Percentiles rank a stretch among this genome's conserved stretches.
Conservation (phyloP, 2,888 invertebrate genomes). For the Aplocera efformata region DNA sequence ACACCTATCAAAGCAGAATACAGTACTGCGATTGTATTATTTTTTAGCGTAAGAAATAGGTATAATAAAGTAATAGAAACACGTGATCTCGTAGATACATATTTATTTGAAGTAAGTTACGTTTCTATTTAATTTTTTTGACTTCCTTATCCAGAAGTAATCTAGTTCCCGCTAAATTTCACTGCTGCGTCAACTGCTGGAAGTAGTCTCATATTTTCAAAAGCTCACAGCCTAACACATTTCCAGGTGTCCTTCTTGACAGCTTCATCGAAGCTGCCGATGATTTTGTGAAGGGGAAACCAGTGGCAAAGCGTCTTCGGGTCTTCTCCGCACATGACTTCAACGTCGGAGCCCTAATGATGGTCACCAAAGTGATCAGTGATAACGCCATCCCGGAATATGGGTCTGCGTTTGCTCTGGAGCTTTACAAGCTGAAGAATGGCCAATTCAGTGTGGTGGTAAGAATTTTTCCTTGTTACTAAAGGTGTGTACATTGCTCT, state of each 20-base stretch:
- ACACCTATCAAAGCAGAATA: too few relatives aligned
- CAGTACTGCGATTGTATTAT: too few relatives aligned
- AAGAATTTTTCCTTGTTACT: conserved; percentile 24
- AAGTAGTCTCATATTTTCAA: too few relatives aligned
- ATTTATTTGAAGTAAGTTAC: too few relatives aligned
- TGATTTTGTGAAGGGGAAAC: conserved; percentile 44
- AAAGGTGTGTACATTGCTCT: too few relatives aligned
- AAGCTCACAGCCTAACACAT: neutral
- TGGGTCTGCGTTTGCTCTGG: conserved; percentile 57
- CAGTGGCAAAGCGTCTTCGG: conserved; percentile 43
- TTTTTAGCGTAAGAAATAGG: too few relatives aligned
- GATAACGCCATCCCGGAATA: conserved; percentile 59
- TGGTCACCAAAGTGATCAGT: conserved; percentile 45
- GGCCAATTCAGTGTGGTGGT: conserved; percentile 59
- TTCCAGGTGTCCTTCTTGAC: conserved; percentile 59
- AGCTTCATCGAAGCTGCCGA: conserved; percentile 53
- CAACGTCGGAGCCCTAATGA: conserved; percentile 67
- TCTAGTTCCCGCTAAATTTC: too few relatives aligned
- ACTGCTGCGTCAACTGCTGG: too few relatives aligned
- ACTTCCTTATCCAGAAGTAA: too few relatives aligned
- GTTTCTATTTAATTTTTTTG: too few relatives aligned
- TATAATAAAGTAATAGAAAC: too few relatives aligned
- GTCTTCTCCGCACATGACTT: conserved; percentile 66
- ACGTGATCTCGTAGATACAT: too few relatives aligned
- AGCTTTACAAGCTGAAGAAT: conserved; percentile 50